Evolutionary conservation across 1,140 invertebrate species (phyloP).

Genomic region (Papilio xuthus): DNA sequence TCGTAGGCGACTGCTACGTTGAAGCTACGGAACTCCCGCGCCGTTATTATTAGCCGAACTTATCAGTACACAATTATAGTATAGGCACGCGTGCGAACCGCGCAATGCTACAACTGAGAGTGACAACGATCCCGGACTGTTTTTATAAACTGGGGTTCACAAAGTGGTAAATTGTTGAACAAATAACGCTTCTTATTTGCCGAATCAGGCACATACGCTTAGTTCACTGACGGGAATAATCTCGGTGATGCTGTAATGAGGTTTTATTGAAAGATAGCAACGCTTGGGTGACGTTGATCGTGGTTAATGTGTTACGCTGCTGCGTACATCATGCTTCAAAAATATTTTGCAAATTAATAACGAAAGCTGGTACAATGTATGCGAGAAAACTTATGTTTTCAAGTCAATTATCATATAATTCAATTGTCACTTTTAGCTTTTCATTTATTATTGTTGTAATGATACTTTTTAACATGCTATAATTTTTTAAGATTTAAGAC

Average conservation of each 20-base stretch:
- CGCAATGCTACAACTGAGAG: constrained; percentile 58
- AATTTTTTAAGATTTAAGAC: too few relatives aligned
- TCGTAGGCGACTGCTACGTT: constrained; percentile 66
- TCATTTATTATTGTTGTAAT: background rate
- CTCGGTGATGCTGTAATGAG: constrained; percentile 21
- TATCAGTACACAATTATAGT: constrained; percentile 54
- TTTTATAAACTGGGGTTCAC: constrained; percentile 52
- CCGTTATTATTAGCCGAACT: constrained; percentile 49
- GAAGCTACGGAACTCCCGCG: constrained; percentile 57
- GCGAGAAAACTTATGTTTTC: too few relatives aligned
- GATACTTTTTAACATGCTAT: too few relatives aligned
- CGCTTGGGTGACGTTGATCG: constrained; percentile 32
- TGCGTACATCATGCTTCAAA: constrained; percentile 3
- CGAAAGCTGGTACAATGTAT: background rate
- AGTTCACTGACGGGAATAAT: constrained; percentile 50
- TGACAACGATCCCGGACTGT: constrained; percentile 58
- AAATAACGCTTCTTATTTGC: constrained; percentile 51
- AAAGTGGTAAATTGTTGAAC: constrained; percentile 62
- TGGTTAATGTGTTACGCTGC: constrained; percentile 15
- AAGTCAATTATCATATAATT: too few relatives aligned
- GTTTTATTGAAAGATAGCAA: constrained; percentile 33
- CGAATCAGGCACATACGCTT: constrained; percentile 43
- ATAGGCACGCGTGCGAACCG: constrained; percentile 54
- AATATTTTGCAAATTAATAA: background rate
- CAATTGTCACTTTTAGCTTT: background rate